These are phyloP conservation scores for Drosophila parthenogenetica DNA, from an alignment of 2,888 invertebrate genomes.

Conservation along the genomic window DNA sequence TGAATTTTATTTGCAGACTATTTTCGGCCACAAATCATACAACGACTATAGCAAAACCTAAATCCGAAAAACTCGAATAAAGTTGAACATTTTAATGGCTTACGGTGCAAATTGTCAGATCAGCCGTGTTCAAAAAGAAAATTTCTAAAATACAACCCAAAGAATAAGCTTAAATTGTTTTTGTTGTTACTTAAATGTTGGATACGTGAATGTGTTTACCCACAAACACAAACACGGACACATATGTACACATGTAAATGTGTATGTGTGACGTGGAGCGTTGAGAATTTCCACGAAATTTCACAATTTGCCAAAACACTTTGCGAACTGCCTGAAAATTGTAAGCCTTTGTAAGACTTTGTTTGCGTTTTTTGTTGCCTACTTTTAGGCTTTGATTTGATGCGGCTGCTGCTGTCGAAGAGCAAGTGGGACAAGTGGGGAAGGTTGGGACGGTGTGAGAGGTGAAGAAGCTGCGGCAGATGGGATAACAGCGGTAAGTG, in stretches of 20 bases:
- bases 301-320: conserved; percentile 50
- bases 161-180: conserved; percentile 58
- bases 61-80: conserved; percentile 1
- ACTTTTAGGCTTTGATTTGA: conserved; percentile 61
- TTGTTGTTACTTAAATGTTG: conserved; percentile 52
- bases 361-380: conserved; percentile 51
- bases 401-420: conserved; percentile 19
- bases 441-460: not conserved
- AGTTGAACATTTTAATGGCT: conserved; percentile 1
- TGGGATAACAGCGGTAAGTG: conserved; percentile 15
- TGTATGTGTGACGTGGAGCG: not conserved
- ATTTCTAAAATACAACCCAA: conserved; percentile 35
- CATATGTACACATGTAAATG: not conserved
- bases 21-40: not conserved
- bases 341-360: conserved; percentile 34
- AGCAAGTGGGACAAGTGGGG: conserved; percentile 22
- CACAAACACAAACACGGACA: not conserved
- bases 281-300: conserved; percentile 47
- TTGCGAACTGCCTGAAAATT: conserved; percentile 36
- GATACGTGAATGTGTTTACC: conserved; percentile 8
- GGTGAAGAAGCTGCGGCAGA: conserved; percentile 13
- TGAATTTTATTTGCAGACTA: not conserved
- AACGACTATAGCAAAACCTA: not conserved
- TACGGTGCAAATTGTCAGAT: conserved; percentile 15
- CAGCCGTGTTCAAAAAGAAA: conserved; percentile 13